Evolutionary conservation across 2,113 vertebrate species (phyloP).

Genomic region (Lucifuga dentata): DNA sequence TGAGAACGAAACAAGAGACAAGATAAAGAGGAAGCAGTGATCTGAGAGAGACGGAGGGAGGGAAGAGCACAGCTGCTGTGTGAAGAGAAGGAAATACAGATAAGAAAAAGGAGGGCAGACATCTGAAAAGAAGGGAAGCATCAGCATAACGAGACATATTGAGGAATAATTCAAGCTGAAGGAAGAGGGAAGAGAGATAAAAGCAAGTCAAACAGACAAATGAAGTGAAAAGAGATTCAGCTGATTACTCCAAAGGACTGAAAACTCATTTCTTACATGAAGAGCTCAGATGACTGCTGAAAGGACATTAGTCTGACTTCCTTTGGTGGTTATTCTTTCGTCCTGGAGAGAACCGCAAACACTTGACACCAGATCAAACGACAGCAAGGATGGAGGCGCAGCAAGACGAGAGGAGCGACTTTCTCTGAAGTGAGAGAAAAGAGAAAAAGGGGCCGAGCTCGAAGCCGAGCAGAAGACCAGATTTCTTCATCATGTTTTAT

Average conservation of each 20-base stretch:
- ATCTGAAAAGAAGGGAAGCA: not conserved
- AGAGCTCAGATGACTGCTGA: too few species aligned
- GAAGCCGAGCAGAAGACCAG: conserved; percentile 6
- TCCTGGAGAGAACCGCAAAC: not conserved
- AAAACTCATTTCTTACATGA: too few species aligned
- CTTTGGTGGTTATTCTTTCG: too few species aligned
- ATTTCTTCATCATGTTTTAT: conserved; percentile 74
- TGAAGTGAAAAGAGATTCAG: not conserved
- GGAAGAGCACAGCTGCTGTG: conserved; percentile 65
- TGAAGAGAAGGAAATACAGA: conserved; percentile 59
- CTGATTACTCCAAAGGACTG: too few species aligned
- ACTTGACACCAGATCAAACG: conserved; percentile 51
- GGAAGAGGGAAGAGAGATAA: too few species aligned
- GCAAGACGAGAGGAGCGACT: conserved; percentile 21
- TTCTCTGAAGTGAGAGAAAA: conserved; percentile 31
- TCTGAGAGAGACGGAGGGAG: conserved; percentile 40
- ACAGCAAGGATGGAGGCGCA: conserved; percentile 51
- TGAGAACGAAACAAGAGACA: conserved; percentile 49
- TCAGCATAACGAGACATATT: not conserved
- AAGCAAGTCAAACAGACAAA: not conserved
- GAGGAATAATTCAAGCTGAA: not conserved
- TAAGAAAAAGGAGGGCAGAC: conserved; percentile 57
- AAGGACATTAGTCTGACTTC: too few species aligned
- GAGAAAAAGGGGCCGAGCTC: conserved; percentile 11
- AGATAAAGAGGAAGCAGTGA: conserved; percentile 59